Conservation (phyloP, 2,797 vertebrate genomes). For the Sciurus carolinensis region DNA sequence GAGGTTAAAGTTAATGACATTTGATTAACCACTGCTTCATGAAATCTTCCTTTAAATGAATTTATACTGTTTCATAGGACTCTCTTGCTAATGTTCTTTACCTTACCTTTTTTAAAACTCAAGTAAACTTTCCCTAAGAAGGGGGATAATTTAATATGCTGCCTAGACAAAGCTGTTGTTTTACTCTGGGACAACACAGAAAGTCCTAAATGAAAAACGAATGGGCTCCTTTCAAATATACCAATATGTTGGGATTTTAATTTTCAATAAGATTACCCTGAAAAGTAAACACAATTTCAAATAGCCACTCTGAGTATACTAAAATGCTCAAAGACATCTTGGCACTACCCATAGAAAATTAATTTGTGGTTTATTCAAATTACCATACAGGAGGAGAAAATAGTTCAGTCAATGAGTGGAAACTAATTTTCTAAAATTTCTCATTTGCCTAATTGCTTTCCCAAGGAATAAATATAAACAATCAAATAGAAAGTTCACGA, state of each 20-base stretch:
- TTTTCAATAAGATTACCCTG: conserved; percentile 48
- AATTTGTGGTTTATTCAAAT: conserved; percentile 81
- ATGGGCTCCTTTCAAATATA: conserved; percentile 59
- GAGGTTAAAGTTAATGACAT: not conserved
- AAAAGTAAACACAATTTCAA: conserved; percentile 74
- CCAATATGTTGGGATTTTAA: conserved; percentile 41
- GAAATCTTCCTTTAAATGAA: conserved; percentile 66
- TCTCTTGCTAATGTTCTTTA: conserved; percentile 70
- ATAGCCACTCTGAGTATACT: conserved; percentile 23
- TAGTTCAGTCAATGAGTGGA: conserved; percentile 68
- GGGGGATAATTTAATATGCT: conserved; percentile 74
- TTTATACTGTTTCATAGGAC: conserved; percentile 73
- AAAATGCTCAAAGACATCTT: conserved; percentile 71
- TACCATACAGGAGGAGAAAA: conserved; percentile 71
- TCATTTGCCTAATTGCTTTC: conserved; percentile 79
- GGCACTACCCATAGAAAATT: conserved; percentile 69
- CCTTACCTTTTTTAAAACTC: conserved; percentile 79
- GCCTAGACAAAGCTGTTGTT: conserved; percentile 82
- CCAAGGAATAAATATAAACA: conserved; percentile 73
- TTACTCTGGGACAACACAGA: conserved; percentile 60
- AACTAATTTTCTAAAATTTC: conserved; percentile 77
- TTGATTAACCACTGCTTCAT: conserved; percentile 57
- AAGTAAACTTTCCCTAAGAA: conserved; percentile 82
- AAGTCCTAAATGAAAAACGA: conserved; percentile 74
- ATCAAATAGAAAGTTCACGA: conserved; percentile 68